phyloP scores from a whole-genome alignment of 1,140 invertebrate genomes.

The Carcinoscorpius rotundicauda region DNA sequence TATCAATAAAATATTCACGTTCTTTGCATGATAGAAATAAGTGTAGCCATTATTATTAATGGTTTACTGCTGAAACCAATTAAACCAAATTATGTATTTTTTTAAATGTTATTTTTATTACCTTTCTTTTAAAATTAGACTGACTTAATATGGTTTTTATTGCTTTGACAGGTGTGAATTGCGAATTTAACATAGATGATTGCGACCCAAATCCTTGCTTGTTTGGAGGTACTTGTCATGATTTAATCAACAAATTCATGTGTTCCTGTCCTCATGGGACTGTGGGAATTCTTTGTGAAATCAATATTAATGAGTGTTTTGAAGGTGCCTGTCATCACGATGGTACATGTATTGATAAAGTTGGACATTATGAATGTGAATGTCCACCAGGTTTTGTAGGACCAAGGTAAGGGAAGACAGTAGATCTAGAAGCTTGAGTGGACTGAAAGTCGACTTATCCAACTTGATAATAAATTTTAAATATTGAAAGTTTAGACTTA shows the following conservation, averaged over 20 bases:
- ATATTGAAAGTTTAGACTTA: no score
- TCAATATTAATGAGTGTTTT: constrained; percentile 74
- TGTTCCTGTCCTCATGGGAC: constrained; percentile 52
- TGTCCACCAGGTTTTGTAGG: constrained; percentile 67
- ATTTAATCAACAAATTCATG: constrained; percentile 39
- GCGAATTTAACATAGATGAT: constrained; percentile 76
- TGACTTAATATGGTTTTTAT: not conserved
- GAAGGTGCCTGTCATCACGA: constrained; percentile 76
- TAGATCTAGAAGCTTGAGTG: no score
- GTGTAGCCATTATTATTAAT: not conserved
- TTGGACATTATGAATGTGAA: constrained; percentile 57
- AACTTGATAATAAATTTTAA: no score
- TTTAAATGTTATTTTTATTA: not conserved
- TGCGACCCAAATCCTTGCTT: constrained; percentile 70
- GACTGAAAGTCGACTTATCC: no score
- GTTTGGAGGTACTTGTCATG: constrained; percentile 65
- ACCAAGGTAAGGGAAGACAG: constrained; percentile 39
- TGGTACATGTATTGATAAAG: constrained; percentile 55
- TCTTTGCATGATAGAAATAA: no score
- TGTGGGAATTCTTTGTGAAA: constrained; percentile 73
- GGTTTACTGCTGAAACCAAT: not conserved
- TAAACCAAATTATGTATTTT: not conserved
- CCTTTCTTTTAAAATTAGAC: not conserved
- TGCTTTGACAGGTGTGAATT: constrained; percentile 42
- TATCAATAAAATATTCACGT: no score